phyloP scores from a whole-genome alignment of 2,888 invertebrate genomes.

The Drosophila testacea region DNA sequence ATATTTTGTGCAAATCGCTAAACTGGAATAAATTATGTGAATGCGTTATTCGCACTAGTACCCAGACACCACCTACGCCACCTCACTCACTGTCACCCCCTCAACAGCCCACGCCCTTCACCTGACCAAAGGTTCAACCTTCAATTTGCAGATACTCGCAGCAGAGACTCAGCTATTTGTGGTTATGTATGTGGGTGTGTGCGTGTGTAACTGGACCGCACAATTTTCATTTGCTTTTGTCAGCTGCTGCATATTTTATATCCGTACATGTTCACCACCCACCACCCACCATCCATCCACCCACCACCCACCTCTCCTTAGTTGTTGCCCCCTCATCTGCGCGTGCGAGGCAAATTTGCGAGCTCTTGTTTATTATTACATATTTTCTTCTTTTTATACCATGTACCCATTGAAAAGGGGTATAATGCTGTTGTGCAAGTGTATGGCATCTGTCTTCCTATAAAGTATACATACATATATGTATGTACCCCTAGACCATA shows the following conservation, averaged over 20 bases:
- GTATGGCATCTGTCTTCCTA: neutral
- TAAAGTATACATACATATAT: no score
- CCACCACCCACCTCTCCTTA: neutral
- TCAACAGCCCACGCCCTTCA: neutral
- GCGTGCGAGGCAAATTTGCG: slow-evolving; percentile 45
- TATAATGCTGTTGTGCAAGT: no score
- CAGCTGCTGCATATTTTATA: slow-evolving; percentile 65
- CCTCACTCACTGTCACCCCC: neutral
- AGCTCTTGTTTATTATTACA: slow-evolving; percentile 38
- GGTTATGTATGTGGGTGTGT: slow-evolving; percentile 14
- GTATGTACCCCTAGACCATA: no score
- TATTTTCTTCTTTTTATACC: slow-evolving; percentile 7
- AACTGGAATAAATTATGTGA: slow-evolving; percentile 67
- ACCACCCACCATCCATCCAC: no score
- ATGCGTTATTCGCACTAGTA: slow-evolving; percentile 9
- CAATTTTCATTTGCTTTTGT: slow-evolving; percentile 46
- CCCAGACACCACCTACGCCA: neutral
- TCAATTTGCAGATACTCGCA: slow-evolving; percentile 27
- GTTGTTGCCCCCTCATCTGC: slow-evolving; percentile 9
- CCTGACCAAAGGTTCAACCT: slow-evolving; percentile 24
- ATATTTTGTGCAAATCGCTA: slow-evolving; percentile 60
- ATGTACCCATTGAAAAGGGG: no score
- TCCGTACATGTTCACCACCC: neutral
- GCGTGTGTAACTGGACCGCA: slow-evolving; percentile 40
- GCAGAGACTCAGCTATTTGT: slow-evolving; percentile 16